Percentiles rank a stretch among this genome's conserved stretches.
These are phyloP conservation scores for Eupeodes corollae DNA, from an alignment of 1,140 invertebrate species.

Conservation along the genomic window DNA sequence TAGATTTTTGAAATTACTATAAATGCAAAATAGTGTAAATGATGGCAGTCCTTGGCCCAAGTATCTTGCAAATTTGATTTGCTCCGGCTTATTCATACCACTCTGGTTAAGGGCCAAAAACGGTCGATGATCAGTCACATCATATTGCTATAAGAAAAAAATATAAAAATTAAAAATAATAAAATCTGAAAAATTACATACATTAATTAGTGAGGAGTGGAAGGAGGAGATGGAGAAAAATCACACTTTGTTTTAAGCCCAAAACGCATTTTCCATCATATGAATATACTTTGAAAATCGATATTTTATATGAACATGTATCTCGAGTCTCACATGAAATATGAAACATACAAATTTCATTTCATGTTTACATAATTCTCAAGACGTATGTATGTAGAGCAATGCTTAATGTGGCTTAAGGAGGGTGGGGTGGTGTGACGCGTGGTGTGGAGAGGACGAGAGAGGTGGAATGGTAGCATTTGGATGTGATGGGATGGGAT, in stretches of 20 bases:
- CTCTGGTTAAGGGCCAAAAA: conserved; percentile 34
- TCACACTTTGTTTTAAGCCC: too few relatives aligned
- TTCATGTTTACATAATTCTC: too few relatives aligned
- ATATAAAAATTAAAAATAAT: background rate
- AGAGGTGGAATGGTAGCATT: too few relatives aligned
- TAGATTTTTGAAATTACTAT: conserved; percentile 37
- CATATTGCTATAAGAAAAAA: conserved; percentile 24
- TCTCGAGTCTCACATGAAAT: too few relatives aligned
- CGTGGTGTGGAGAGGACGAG: too few relatives aligned
- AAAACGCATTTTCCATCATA: conserved; percentile 24
- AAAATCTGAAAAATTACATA: background rate
- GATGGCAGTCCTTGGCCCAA: conserved; percentile 34
- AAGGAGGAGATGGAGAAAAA: background rate
- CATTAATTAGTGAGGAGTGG: background rate
- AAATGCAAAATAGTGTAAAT: conserved; percentile 37
- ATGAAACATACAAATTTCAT: too few relatives aligned
- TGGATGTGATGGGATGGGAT: too few relatives aligned
- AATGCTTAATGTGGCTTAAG: too few relatives aligned
- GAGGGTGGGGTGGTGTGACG: too few relatives aligned
- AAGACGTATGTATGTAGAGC: too few relatives aligned
- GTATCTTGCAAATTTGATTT: conserved; percentile 36
- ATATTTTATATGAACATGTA: too few relatives aligned
- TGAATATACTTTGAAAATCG: background rate
- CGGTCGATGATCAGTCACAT: conserved; percentile 35
- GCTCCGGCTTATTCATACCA: conserved; percentile 34